Evolutionary conservation across 1,140 invertebrate genomes (phyloP), one percentile per base, ranked within the genome.

Genomic region (Sitodiplosis mosellana): DNA sequence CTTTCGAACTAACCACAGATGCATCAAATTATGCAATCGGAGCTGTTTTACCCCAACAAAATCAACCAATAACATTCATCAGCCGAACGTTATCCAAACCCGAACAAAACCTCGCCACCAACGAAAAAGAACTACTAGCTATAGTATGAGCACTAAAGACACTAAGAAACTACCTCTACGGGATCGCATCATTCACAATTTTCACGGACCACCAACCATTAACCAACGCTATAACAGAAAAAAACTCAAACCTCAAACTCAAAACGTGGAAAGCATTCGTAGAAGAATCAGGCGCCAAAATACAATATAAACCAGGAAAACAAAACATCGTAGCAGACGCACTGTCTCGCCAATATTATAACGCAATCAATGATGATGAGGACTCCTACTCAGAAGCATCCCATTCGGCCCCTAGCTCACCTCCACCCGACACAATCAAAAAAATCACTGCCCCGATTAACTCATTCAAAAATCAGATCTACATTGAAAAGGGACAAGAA

Each of bases 151-250:
- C 66, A 0, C 53, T 73, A 2, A 50, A 59, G 14, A 58, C 65
- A 22, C 71, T 69, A 42, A 33, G 61, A 47, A 55, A 57, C 2
- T 68, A 67, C 44, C 50, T 65, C 14, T 61, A 66, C 44, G 65
- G 63, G 11, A n/a, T n/a, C n/a, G 52, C 36, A 10, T 46, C 42
- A 51, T 59, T 73, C 47, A 59, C 43, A 0, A 56, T 71, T 2
- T 44, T 59, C 33, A 70, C 66, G 1, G 69, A 76, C 51, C 71
- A 75, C 48, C 66, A 68, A 53, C 55, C 67, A 0, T 50, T 75
- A 5, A 56, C 53, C 44, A 74, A 69, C 67, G 52, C 76, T 0
- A 56, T 63, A 38, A 54, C 53, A 1, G 51, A 69, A 0, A 71
- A 67, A 53, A 60, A 64, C 2, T 60, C 67, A 0, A 60, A 48